A percentile compares a stretch with the other conserved stretches of the same genome.
phyloP scores from a whole-genome alignment of 1,140 invertebrate species.

The Luehdorfia chinensis region DNA sequence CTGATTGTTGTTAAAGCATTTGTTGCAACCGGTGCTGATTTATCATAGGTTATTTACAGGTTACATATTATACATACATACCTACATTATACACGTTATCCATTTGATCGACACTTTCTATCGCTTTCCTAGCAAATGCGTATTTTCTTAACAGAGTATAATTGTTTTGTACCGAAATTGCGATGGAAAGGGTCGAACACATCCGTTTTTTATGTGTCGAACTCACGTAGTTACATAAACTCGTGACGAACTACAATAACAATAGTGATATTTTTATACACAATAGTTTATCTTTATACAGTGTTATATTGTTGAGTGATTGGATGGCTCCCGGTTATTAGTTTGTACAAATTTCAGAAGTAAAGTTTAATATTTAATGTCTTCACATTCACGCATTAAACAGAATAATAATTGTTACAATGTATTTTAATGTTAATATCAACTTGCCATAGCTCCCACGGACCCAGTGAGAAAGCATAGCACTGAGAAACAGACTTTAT shows the following conservation, averaged over 20 bases:
- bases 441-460: slow-evolving; percentile 36
- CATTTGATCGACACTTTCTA: slow-evolving; percentile 39
- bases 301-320: slow-evolving; percentile 72
- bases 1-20: slow-evolving; percentile 75
- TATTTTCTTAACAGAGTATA: slow-evolving; percentile 71
- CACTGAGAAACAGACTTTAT: slow-evolving; percentile 19
- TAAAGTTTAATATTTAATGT: slow-evolving; percentile 56
- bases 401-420: slow-evolving; percentile 37
- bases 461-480: slow-evolving; percentile 23
- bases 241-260: slow-evolving; percentile 56
- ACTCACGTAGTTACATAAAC: slow-evolving; percentile 30
- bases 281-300: slow-evolving; percentile 75
- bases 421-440: slow-evolving; percentile 26
- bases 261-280: slow-evolving; percentile 76
- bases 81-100: slow-evolving; percentile 65
- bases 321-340: slow-evolving; percentile 71
- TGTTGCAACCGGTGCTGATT: slow-evolving; percentile 75
- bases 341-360: slow-evolving; percentile 67
- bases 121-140: slow-evolving; percentile 40
- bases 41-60: slow-evolving; percentile 75
- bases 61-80: slow-evolving; percentile 67
- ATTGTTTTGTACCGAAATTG: slow-evolving; percentile 56
- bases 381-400: slow-evolving; percentile 40
- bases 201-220: slow-evolving; percentile 62
- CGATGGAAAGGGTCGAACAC: slow-evolving; percentile 37